A percentile compares a stretch with the other conserved stretches of the same genome.
phyloP scores from a whole-genome alignment of 2,113 vertebrate genomes.

The Apus apus region DNA sequence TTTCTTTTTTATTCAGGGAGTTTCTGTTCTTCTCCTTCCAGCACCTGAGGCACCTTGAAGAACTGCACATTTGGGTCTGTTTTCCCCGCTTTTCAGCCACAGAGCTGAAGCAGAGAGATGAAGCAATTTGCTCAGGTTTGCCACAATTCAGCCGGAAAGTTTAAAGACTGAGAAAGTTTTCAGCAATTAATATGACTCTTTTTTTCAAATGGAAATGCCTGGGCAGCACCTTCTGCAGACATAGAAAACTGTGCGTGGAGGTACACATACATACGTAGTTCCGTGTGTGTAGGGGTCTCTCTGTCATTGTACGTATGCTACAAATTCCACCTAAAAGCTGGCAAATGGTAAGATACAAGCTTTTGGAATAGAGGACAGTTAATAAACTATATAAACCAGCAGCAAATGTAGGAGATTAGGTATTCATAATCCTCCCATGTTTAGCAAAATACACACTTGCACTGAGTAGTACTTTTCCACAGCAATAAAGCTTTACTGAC shows the following conservation, averaged over 20 bases:
- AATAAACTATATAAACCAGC: background rate
- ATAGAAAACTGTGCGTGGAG: background rate
- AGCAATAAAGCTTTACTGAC: slow-evolving; percentile 50
- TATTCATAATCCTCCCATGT: background rate
- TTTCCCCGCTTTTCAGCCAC: background rate
- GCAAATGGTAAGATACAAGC: background rate
- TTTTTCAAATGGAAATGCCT: background rate
- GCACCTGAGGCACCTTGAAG: background rate
- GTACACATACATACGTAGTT: background rate
- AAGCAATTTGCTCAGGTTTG: background rate
- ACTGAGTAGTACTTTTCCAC: slow-evolving; percentile 27
- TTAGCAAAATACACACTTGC: background rate
- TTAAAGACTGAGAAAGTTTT: background rate
- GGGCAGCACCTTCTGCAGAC: background rate
- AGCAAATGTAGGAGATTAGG: background rate
- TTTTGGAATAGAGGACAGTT: background rate
- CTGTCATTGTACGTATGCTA: background rate
- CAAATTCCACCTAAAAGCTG: background rate
- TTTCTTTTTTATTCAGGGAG: background rate
- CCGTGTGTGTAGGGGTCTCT: background rate
- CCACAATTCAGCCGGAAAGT: background rate
- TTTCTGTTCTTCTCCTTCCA: background rate
- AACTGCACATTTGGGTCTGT: background rate
- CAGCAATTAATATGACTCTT: background rate
- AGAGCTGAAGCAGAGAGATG: background rate